A percentile compares a stretch with the other conserved stretches of the same genome.
phyloP scores from a whole-genome alignment of 2,797 vertebrate species.

The Spizella passerina region DNA sequence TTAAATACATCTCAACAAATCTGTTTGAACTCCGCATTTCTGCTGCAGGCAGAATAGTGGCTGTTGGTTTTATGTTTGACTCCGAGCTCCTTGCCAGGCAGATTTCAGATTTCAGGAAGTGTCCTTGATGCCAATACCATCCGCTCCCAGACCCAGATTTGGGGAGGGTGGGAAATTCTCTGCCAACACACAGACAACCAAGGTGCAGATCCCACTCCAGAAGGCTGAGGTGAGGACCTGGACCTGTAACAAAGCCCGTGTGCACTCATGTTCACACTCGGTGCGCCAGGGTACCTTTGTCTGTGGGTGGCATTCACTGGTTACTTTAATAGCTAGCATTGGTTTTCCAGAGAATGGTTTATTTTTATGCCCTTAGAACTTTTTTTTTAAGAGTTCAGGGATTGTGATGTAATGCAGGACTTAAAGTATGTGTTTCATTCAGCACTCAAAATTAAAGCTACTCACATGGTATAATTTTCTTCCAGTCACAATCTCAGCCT shows the following conservation, averaged over 20 bases:
- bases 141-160: background rate
- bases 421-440: background rate
- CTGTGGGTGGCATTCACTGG: no score
- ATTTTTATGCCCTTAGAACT: background rate
- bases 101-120: background rate
- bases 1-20: slow-evolving; percentile 39
- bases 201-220: background rate
- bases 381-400: background rate
- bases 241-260: background rate
- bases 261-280: fast-evolving
- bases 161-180: background rate
- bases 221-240: background rate
- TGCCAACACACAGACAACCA: background rate
- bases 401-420: background rate
- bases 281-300: background rate
- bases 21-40: slow-evolving; percentile 23
- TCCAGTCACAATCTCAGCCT: background rate
- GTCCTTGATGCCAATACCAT: background rate
- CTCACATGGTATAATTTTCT: background rate
- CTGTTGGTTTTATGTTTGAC: slow-evolving; percentile 14
- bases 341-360: background rate
- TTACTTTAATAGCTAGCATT: background rate
- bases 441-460: background rate
- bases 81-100: background rate
- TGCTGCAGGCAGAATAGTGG: slow-evolving; percentile 3